These are phyloP conservation scores for Danio albolineatus DNA, from an alignment of 2,797 vertebrate species.

Conservation along the genomic window DNA sequence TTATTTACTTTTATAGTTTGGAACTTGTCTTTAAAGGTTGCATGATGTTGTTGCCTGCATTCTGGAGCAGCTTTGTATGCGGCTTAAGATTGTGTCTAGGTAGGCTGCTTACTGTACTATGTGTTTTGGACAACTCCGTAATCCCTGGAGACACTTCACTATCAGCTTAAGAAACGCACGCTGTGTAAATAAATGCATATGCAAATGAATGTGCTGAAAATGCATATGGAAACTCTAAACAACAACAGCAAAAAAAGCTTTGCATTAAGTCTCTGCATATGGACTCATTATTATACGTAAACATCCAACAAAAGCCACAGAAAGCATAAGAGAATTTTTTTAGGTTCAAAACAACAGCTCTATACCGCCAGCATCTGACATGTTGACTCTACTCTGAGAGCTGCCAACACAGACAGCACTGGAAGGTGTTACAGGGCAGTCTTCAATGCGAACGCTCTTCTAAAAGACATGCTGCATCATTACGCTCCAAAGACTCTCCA, in stretches of 20 bases:
- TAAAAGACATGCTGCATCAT: neutral
- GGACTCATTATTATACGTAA: neutral
- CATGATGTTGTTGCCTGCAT: neutral
- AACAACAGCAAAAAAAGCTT: neutral
- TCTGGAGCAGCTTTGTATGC: neutral
- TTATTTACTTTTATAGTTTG: neutral
- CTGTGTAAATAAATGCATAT: neutral
- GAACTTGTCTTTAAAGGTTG: neutral
- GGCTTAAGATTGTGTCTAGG: neutral
- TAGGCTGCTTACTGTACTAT: neutral
- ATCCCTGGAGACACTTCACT: constrained; percentile 15
- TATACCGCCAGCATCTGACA: neutral
- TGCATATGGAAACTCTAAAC: neutral
- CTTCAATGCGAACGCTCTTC: no score
- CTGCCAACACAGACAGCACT: neutral
- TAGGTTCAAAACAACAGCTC: neutral
- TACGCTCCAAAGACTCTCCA: neutral
- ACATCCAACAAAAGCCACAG: neutral
- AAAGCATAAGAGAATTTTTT: neutral
- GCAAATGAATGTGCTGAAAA: neutral
- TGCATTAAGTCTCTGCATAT: neutral
- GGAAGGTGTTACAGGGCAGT: neutral
- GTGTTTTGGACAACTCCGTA: neutral
- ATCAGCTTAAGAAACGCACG: constrained; percentile 9
- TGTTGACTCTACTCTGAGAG: neutral